Base-by-base conservation (phyloP, 2,888 invertebrate species). In the Thyatira batis region DNA sequence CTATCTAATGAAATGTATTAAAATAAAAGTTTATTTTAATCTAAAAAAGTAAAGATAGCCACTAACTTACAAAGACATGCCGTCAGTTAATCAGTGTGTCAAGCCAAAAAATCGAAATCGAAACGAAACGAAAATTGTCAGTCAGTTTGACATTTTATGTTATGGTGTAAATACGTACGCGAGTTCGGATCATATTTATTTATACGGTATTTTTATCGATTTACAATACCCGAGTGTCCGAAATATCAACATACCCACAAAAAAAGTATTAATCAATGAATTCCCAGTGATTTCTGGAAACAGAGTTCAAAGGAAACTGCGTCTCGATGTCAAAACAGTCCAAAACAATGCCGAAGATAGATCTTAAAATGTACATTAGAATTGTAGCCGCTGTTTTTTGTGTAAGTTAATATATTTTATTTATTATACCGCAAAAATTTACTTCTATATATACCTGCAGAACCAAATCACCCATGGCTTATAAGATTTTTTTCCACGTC, bases 351-450 rank as follows among this genome's bases (percentile, higher is more conserved):
- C 87, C 89, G 48, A 61, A 73, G 68, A 68, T 90, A 57, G 89
- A 92, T 58, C 71, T 89, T 56, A 88, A 85, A 75, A 80, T 86
- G 68, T 92, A 84, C 63, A 81, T 90, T 51, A 77, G 85, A 64
- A 80, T 89, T 51, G 87, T 89, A 6, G 90, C 89, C 20, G 85
- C 82, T 39, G 87, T 89, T 44, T 92, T 92, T 78, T 84, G 85
- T 58, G 91, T 92, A 77, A 85, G 87, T 84, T 68, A 65, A 70
- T 65, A 60, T 46, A 1, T 50, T 53, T 59, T 45, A 52, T 63
- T 46, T 39, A 39, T 2, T 5, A 6, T 39, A 17, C 17, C 39
- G n/a, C 17, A 13, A 4, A 23, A 39, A 30, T n/a, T 17, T 11
- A 39, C 17, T 39, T 17, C 8, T 1, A 11, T n/a, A n/a, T n/a